A percentile compares a stretch with the other conserved stretches of the same genome.
Conservation (phyloP, 2,888 invertebrate genomes). For the Blastobasis lacticolella region DNA sequence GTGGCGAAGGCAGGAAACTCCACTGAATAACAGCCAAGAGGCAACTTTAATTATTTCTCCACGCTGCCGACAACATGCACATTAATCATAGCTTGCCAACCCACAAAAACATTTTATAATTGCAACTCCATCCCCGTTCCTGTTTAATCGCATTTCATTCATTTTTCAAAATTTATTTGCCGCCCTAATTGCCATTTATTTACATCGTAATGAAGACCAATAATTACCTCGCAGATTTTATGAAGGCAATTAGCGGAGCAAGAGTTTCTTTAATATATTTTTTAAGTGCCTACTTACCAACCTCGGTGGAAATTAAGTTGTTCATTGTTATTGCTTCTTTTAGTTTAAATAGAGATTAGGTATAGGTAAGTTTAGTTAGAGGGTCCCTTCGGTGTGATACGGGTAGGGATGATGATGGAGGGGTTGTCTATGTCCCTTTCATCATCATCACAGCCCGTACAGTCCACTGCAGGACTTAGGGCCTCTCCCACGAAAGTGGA, state of each 20-base stretch:
- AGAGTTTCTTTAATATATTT: neutral
- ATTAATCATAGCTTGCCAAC: constrained; percentile 15
- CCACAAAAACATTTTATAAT: constrained; percentile 11
- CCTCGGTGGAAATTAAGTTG: no score
- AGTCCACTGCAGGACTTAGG: no score
- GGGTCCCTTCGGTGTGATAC: no score
- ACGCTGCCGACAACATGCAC: constrained; percentile 7
- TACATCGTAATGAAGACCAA: neutral
- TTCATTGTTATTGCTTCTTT: no score
- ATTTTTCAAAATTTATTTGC: neutral
- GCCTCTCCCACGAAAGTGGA: no score
- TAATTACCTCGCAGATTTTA: neutral
- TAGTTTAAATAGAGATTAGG: no score
- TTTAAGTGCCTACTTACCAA: no score
- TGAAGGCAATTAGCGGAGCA: neutral
- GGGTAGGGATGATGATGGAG: no score
- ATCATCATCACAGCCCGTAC: no score
- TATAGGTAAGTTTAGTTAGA: no score
- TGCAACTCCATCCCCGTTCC: neutral
- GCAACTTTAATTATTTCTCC: constrained; percentile 19
- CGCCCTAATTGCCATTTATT: neutral
- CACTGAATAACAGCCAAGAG: constrained; percentile 8
- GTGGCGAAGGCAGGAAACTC: constrained; percentile 1
- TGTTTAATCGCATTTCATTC: constrained; percentile 1
- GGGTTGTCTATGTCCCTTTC: no score